Evolutionary conservation across 1,140 invertebrate genomes (phyloP).

Genomic region (Formica exsecta): DNA sequence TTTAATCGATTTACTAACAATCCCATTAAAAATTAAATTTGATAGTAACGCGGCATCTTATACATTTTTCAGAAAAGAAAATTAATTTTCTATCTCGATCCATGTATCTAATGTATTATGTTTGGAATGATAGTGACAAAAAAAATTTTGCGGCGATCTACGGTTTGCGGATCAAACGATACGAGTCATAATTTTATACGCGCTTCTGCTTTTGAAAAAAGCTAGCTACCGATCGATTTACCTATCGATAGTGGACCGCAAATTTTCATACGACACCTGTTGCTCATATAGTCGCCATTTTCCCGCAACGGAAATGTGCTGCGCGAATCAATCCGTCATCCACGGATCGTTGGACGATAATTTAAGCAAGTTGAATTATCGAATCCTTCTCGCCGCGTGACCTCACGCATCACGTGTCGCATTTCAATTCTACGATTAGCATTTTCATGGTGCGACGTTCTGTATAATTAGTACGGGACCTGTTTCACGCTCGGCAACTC

Average conservation of each 20-base stretch:
- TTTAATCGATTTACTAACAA: neutral
- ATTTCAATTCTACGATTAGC: neutral
- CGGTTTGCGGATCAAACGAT: neutral
- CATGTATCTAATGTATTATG: too few relatives aligned
- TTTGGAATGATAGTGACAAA: too few relatives aligned
- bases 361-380: slow-evolving; percentile 16
- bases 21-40: slow-evolving; percentile 8
- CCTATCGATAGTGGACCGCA: neutral
- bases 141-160: neutral
- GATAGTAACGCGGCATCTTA: neutral
- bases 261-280: slow-evolving; percentile 62
- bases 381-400: neutral
- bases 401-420: neutral
- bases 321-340: neutral
- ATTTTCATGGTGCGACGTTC: neutral
- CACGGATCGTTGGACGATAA: slow-evolving; percentile 26
- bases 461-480: neutral
- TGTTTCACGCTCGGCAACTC: neutral
- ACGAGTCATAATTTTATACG: neutral
- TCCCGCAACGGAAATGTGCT: slow-evolving; percentile 23
- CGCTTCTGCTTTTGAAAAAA: neutral
- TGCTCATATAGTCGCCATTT: slow-evolving; percentile 65
- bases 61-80: neutral
- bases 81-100: neutral
- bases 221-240: slow-evolving; percentile 52